Percentiles rank a stretch among this genome's conserved stretches.
Conservation (phyloP, 2,797 vertebrate genomes). For the Threskiornis aethiopicus region DNA sequence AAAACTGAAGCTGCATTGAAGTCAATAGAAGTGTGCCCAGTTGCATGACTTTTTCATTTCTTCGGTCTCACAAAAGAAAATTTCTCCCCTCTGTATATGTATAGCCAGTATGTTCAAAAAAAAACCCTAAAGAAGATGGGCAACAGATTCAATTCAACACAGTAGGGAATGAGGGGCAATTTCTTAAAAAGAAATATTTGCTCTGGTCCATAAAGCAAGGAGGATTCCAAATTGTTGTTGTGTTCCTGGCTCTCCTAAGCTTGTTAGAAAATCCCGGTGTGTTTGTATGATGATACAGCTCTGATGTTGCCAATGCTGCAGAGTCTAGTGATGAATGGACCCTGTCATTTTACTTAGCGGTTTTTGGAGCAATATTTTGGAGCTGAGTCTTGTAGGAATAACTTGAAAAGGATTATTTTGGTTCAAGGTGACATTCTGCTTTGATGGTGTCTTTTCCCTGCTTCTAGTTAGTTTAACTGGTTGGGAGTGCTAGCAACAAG, state of each 20-base stretch:
- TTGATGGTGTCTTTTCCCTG: not conserved
- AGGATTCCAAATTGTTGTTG: not conserved
- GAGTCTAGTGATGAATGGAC: not conserved
- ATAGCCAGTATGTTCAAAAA: not conserved
- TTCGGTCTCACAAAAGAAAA: not conserved
- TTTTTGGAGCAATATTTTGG: not conserved
- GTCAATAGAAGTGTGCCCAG: not conserved
- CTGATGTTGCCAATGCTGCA: not conserved
- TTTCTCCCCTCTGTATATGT: not conserved
- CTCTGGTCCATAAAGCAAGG: not conserved
- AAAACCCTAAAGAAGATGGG: not conserved
- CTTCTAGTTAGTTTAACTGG: not conserved
- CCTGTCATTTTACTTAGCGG: not conserved
- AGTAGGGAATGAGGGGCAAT: accelerated
- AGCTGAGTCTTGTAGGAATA: not conserved
- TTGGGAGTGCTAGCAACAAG: not conserved
- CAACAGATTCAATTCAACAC: not conserved
- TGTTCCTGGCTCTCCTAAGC: not conserved
- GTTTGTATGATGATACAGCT: not conserved
- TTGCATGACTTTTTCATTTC: not conserved
- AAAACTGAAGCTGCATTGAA: not conserved
- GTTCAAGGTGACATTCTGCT: not conserved
- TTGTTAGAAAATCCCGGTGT: not conserved
- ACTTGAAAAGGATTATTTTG: not conserved
- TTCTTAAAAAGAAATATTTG: not conserved